These are phyloP conservation scores for Scleropages formosus DNA, from an alignment of 2,797 vertebrate species.

Conservation along the genomic window DNA sequence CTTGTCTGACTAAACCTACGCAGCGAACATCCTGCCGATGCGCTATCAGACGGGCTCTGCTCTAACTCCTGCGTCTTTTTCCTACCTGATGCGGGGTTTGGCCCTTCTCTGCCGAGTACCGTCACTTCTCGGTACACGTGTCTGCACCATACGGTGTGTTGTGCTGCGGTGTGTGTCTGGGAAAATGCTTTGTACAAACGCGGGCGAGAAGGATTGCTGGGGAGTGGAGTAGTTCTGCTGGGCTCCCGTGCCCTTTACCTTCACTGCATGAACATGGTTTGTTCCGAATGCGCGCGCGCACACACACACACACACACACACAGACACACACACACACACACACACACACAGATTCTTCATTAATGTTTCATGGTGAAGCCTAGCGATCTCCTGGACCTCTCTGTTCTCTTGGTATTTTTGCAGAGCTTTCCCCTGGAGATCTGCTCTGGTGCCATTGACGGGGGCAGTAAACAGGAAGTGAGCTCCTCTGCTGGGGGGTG, in stretches of 20 bases:
- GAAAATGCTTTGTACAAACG: neutral
- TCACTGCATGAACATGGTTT: no score
- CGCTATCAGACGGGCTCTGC: neutral
- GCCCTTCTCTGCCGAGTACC: neutral
- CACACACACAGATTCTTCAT: no score
- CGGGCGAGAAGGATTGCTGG: neutral
- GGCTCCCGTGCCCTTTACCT: no score
- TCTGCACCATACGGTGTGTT: neutral
- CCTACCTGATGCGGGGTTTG: neutral
- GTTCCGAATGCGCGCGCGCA: no score
- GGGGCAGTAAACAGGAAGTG: conserved; percentile 21
- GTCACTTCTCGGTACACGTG: neutral
- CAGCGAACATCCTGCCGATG: neutral
- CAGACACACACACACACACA: no score
- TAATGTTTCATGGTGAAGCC: no score
- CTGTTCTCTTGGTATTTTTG: no score
- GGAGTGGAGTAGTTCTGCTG: no score
- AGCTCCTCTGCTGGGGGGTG: conserved; percentile 30
- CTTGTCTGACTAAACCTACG: neutral
- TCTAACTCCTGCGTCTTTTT: neutral
- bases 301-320: no score
- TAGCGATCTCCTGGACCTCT: neutral
- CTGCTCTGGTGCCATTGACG: neutral
- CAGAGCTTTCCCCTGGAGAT: conserved; percentile 6
- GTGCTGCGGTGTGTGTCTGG: no score